Base-by-base conservation (phyloP, 2,113 vertebrate genomes). In the Stigmatopora nigra region DNA sequence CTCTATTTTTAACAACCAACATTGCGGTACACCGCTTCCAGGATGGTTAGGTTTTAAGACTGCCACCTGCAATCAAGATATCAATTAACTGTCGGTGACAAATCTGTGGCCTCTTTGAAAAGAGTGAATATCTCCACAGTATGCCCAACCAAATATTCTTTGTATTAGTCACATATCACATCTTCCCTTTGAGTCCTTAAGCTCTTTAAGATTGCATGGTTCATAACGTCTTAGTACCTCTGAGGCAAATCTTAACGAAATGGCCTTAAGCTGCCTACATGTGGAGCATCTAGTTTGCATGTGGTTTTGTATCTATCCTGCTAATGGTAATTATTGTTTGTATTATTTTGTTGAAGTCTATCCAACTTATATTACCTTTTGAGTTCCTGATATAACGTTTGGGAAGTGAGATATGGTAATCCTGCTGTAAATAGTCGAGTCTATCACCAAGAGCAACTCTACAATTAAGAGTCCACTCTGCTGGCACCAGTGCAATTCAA, bases 401-500 rank as follows among this genome's bases (percentile, higher is more conserved):
- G n/a, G 15, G 41, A 7, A 13, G 14, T 22, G 38, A 61, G 45
- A 45, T 46, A 44, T 11, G 44, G 20, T 45, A 2, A 19, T 13
- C 31, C 58, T 8, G n/a, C 63, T 61, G 63, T 45, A 2, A 35
- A 35, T 2, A 8, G 25, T n/a, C 62, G 63, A 45, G 17, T n/a
- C 9, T 59, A 74, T 70, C 59, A 62, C 61, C 22, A n/a, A 14
- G 44, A 45, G 48, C 61, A 66, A 56, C 35, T 13, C 47, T 71
- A 61, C 69, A 78, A 75, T 78, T 72, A 78, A 64, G 70, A 63
- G 64, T 13, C 47, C 65, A 41, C 48, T 59, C 31, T 65, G 52
- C 59, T 22, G 19, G 19, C 64, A 59, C 36, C 47, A 35, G 31
- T 61, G 65, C 47, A 64, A 36, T 22, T 36, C 53, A 51, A 48